phyloP scores from a whole-genome alignment of 2,797 vertebrate genomes.

The Thaleichthys pacificus region DNA sequence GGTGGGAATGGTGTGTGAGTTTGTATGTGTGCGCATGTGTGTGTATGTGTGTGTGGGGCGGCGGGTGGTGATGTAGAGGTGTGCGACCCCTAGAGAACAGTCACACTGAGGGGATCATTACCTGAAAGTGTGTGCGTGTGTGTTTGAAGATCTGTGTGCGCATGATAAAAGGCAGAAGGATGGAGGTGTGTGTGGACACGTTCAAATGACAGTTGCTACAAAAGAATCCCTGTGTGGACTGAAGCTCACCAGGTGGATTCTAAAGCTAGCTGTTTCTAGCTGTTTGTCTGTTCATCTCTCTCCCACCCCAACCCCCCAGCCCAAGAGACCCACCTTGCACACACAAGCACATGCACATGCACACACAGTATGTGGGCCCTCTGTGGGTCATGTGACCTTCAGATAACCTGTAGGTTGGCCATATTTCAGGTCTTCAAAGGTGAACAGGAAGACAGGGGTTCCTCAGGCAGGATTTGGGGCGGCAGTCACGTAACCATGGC shows the following conservation, averaged over 20 bases:
- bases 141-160: background rate
- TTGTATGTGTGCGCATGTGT: background rate
- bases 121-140: background rate
- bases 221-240: background rate
- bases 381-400: background rate
- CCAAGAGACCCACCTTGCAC: background rate
- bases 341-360: background rate
- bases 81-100: background rate
- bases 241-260: background rate
- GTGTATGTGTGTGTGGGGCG: background rate
- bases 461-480: slow-evolving; percentile 16
- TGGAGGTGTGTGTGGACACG: too few relatives aligned
- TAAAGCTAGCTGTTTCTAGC: background rate
- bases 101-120: too few relatives aligned
- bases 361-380: background rate
- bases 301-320: slow-evolving; percentile 1
- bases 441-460: background rate
- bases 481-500: slow-evolving; percentile 22
- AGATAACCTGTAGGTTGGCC: background rate
- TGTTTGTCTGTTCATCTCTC: background rate
- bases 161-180: too few relatives aligned
- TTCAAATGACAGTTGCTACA: too few relatives aligned
- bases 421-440: background rate
- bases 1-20: background rate
- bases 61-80: background rate